Base-by-base conservation (phyloP, 2,888 invertebrate genomes). In the Yponomeuta sedellus region DNA sequence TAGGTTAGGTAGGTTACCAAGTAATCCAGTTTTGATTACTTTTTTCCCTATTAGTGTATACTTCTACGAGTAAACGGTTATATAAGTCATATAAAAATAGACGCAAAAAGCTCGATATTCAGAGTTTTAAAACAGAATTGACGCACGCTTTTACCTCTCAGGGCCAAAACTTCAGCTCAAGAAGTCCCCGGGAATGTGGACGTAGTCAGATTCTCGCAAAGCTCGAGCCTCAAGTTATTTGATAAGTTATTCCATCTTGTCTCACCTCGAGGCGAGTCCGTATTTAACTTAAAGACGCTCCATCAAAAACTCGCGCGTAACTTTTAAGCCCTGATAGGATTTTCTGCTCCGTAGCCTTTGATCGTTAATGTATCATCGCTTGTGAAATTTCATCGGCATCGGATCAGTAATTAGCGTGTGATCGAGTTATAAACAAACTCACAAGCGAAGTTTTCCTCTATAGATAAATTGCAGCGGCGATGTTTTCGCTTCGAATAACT, bases 391-490 rank as follows among this genome's bases (percentile, higher is more conserved):
- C 44, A 52, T 52, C 44, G 16, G 44, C 44, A 52, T 52, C 44
- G 44, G 44, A 52, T 52, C 44, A 52, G 44, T 52, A 52, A 52
- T 52, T 52, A 52, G 44, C 44, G 44, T 16, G 44, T 8, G 44
- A 52, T 52, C 44, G 44, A 52, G 16, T 52, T 52, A 52, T 52
- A 52, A 52, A 52, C 44, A 52, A 52, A 52, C 44, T 52, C 44
- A 52, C 44, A 12, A 52, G 44, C 44, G 16, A 52, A 52, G 16
- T 52, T 52, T 52, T 52, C 44, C 44, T 52, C 44, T 52, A 52
- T 52, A 52, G 44, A 52, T 52, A 52, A 52, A 52, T 52, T 52
- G 44, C 44, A 52, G 44, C 44, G 44, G 16, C 44, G 44, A 52
- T 52, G 44, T 52, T 52, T 52, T 16, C 44, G 44, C 44, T 52